Percentiles rank a stretch among this genome's conserved stretches.
Conservation (phyloP, 2,888 invertebrate species). For the Priocnemis perturbator region DNA sequence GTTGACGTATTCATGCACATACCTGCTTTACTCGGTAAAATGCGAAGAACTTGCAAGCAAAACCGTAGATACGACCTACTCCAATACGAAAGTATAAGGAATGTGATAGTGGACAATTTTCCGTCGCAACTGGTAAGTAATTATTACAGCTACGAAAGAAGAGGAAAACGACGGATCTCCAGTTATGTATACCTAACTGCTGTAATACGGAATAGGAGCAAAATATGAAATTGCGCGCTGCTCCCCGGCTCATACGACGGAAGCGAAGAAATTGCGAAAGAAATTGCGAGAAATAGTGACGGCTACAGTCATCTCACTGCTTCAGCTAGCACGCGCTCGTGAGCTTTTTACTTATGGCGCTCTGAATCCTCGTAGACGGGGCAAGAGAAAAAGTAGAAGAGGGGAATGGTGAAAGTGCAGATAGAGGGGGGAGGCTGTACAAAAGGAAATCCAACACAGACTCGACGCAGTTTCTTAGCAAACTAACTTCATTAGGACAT, state of each 20-base stretch:
- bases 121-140: no score
- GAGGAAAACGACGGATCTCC: no score
- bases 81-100: no score
- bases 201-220: slow-evolving; percentile 16
- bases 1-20: no score
- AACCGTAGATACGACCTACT: no score
- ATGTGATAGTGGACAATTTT: no score
- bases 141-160: no score
- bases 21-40: no score
- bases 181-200: no score
- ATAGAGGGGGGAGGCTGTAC: not conserved
- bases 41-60: no score
- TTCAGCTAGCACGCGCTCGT: slow-evolving; percentile 20
- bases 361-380: not conserved
- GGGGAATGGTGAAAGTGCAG: not conserved
- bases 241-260: not conserved
- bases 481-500: slow-evolving; percentile 59
- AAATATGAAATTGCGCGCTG: slow-evolving; percentile 18
- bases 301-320: slow-evolving; percentile 11
- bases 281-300: slow-evolving; percentile 4
- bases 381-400: not conserved
- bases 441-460: slow-evolving; percentile 12
- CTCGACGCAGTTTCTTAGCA: slow-evolving; percentile 52
- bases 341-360: slow-evolving; percentile 8
- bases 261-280: not conserved